phyloP scores from a whole-genome alignment of 2,113 vertebrate species.

The Carassius auratus region DNA sequence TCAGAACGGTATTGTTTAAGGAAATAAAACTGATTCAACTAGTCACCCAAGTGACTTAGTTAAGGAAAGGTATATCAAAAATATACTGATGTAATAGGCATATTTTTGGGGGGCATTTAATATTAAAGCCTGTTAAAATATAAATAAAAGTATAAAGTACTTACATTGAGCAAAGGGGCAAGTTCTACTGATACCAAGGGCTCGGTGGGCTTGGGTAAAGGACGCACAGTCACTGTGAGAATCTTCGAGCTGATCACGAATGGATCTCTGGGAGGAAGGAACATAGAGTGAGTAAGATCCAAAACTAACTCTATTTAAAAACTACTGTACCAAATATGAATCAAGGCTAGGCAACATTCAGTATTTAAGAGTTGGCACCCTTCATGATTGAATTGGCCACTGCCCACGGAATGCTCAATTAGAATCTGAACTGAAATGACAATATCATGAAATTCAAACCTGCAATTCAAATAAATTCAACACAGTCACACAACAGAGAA shows the following conservation, averaged over 20 bases:
- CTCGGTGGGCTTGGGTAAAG: conserved; percentile 83
- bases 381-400: neutral
- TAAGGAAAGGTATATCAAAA: too few relatives aligned
- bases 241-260: conserved; percentile 91
- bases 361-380: neutral
- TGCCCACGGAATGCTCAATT: neutral
- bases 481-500: neutral
- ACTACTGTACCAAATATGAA: neutral
- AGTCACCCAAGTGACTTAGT: too few relatives aligned
- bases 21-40: too few relatives aligned
- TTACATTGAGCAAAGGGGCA: conserved; percentile 90
- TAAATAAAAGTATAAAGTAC: conserved; percentile 54
- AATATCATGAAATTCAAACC: neutral
- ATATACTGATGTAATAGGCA: too few relatives aligned
- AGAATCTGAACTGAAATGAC: neutral
- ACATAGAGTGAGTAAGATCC: neutral
- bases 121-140: neutral
- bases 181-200: conserved; percentile 94
- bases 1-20: too few relatives aligned
- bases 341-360: neutral
- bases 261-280: conserved; percentile 77
- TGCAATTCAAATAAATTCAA: neutral
- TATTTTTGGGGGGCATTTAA: neutral
- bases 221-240: conserved; percentile 91
- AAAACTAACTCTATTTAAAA: neutral